phyloP scores from a whole-genome alignment of 2,113 vertebrate species.

The Murina feae region DNA sequence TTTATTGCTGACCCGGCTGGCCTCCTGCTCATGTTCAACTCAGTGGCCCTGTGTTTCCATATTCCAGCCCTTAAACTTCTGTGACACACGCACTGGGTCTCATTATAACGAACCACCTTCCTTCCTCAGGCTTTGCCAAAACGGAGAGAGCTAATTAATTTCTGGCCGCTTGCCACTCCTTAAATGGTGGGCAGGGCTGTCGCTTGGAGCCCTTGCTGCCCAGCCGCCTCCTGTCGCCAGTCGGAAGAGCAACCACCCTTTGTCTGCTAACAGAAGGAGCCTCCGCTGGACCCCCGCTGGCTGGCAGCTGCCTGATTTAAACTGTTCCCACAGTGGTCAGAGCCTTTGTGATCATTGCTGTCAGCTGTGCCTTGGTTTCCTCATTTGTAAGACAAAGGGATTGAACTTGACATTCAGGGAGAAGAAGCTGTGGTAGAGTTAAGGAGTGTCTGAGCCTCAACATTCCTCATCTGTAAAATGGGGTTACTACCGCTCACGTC shows the following conservation, averaged over 20 bases:
- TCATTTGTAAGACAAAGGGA: constrained; percentile 23
- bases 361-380: not conserved
- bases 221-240: not conserved
- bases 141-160: constrained; percentile 64
- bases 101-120: constrained; percentile 52
- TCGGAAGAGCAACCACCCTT: not conserved
- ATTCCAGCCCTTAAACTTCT: not conserved
- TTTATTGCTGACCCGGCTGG: not conserved
- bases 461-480: not conserved
- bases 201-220: not conserved
- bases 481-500: not conserved
- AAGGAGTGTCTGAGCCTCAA: not conserved
- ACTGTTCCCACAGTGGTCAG: not conserved
- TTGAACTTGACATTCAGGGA: not conserved
- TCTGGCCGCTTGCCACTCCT: constrained; percentile 42
- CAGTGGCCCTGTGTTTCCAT: not conserved
- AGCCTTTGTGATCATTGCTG: not conserved
- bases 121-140: constrained; percentile 45
- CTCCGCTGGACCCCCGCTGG: not conserved
- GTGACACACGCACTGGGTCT: not conserved
- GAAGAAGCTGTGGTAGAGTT: not conserved
- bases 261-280: constrained; percentile 57
- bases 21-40: not conserved
- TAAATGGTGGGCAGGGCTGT: constrained; percentile 38
- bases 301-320: not conserved